phyloP scores from a whole-genome alignment of 2,797 vertebrate genomes.

The Microcaecilia unicolor region DNA sequence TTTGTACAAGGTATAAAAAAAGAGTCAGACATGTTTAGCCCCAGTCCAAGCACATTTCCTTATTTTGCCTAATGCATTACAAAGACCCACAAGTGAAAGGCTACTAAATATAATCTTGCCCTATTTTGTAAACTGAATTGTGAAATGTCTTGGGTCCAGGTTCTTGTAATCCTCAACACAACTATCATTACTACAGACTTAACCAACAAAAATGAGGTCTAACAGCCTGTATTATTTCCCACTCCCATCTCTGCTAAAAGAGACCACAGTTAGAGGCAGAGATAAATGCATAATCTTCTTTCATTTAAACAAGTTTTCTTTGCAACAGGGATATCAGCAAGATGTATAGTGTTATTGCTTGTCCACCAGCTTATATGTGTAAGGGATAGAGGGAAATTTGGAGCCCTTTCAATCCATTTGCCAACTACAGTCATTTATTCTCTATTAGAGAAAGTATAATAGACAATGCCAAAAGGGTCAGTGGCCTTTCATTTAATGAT shows the following conservation, averaged over 20 bases:
- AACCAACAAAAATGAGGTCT: too few relatives aligned
- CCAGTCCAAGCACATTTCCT: too few relatives aligned
- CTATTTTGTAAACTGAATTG: too few relatives aligned
- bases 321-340: conserved; percentile 21
- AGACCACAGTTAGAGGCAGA: not conserved
- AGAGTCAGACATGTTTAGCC: too few relatives aligned
- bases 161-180: too few relatives aligned
- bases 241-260: not conserved
- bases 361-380: conserved; percentile 11
- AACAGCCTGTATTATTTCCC: not conserved
- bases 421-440: conserved; percentile 63
- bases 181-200: too few relatives aligned
- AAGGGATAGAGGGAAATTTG: conserved; percentile 6
- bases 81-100: too few relatives aligned
- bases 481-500: conserved; percentile 69
- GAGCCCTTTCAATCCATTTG: conserved; percentile 44
- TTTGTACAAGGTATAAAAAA: too few relatives aligned
- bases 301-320: not conserved
- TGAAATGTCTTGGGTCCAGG: too few relatives aligned
- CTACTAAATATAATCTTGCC: too few relatives aligned
- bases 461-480: conserved; percentile 60
- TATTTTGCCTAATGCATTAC: too few relatives aligned
- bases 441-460: conserved; percentile 73
- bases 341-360: conserved; percentile 1
- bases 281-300: conserved; percentile 1